A percentile compares a stretch with the other conserved stretches of the same genome.
These are phyloP conservation scores for Agrochola macilenta DNA, from an alignment of 2,888 invertebrate species.

Conservation along the genomic window DNA sequence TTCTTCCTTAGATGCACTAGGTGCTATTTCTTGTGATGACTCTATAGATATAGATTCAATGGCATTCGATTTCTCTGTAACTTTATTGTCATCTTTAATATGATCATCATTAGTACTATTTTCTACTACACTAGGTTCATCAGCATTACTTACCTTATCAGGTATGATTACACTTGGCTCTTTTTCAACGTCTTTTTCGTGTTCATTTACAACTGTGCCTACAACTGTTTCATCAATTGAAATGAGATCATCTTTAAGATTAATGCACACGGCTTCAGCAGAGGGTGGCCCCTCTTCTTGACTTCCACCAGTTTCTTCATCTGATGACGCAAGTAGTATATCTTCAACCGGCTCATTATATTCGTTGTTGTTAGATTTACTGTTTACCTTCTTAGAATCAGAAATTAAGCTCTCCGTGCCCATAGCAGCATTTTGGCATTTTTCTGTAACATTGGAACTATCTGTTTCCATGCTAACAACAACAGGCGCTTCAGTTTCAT, in stretches of 20 bases:
- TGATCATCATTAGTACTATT: constrained; percentile 25
- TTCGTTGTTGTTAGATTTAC: constrained; percentile 70
- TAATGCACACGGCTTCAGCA: constrained; percentile 60
- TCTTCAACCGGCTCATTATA: constrained; percentile 75
- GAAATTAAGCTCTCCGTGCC: constrained; percentile 28
- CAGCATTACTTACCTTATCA: constrained; percentile 23
- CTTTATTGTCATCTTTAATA: constrained; percentile 23
- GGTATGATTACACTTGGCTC: constrained; percentile 10
- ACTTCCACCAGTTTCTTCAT: constrained; percentile 70
- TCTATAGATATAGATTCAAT: constrained; percentile 36
- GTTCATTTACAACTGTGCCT: constrained; percentile 48
- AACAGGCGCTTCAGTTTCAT: constrained; percentile 5
- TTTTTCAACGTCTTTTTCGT: constrained; percentile 39
- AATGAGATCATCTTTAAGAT: constrained; percentile 75
- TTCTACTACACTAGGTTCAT: constrained; percentile 28
- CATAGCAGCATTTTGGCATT: neutral
- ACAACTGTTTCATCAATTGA: constrained; percentile 74
- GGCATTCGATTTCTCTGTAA: constrained; percentile 14
- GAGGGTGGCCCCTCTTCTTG: constrained; percentile 36
- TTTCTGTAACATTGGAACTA: constrained; percentile 18
- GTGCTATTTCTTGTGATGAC: constrained; percentile 29
- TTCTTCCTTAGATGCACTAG: constrained; percentile 8
- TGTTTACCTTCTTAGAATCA: constrained; percentile 55
- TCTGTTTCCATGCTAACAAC: constrained; percentile 62
- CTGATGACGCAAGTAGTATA: constrained; percentile 80